Conservation (phyloP, 1,140 invertebrate genomes). For the Macrotrachela quadricornifera region DNA sequence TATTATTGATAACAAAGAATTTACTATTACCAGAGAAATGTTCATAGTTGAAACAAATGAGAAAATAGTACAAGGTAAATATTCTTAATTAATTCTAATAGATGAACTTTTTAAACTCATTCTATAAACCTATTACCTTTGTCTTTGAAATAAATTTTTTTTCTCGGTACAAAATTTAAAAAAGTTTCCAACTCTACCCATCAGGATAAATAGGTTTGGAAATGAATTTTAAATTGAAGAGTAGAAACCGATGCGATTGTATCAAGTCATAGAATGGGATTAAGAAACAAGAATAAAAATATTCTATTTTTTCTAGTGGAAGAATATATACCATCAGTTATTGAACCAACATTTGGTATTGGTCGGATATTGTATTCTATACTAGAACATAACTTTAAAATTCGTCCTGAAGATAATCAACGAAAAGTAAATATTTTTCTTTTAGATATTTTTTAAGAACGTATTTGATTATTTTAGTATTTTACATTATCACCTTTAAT, state of each 20-base stretch:
- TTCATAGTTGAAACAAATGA: too few relatives aligned
- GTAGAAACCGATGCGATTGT: slow-evolving; percentile 20
- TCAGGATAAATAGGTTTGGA: slow-evolving; percentile 62
- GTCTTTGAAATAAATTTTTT: too few relatives aligned
- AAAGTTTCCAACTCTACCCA: too few relatives aligned
- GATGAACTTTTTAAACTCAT: too few relatives aligned
- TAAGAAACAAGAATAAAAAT: slow-evolving; percentile 11
- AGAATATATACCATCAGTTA: slow-evolving; percentile 83
- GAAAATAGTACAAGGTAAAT: too few relatives aligned
- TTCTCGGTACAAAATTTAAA: too few relatives aligned
- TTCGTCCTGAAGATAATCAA: slow-evolving; percentile 75
- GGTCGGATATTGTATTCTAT: slow-evolving; percentile 86
- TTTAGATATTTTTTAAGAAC: neutral
- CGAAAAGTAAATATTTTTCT: slow-evolving; percentile 41
- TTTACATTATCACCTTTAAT: slow-evolving; percentile 66
- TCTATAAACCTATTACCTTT: too few relatives aligned
- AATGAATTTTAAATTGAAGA: slow-evolving; percentile 54
- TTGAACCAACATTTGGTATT: slow-evolving; percentile 95
- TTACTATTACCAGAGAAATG: too few relatives aligned
- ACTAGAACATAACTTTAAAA: slow-evolving; percentile 81
- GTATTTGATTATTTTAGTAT: slow-evolving; percentile 37
- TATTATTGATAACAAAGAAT: too few relatives aligned
- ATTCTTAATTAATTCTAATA: too few relatives aligned
- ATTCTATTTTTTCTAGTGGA: slow-evolving; percentile 45
- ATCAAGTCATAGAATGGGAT: slow-evolving; percentile 39